Conservation (phyloP, 2,113 vertebrate species). For the Archilochus colubris region DNA sequence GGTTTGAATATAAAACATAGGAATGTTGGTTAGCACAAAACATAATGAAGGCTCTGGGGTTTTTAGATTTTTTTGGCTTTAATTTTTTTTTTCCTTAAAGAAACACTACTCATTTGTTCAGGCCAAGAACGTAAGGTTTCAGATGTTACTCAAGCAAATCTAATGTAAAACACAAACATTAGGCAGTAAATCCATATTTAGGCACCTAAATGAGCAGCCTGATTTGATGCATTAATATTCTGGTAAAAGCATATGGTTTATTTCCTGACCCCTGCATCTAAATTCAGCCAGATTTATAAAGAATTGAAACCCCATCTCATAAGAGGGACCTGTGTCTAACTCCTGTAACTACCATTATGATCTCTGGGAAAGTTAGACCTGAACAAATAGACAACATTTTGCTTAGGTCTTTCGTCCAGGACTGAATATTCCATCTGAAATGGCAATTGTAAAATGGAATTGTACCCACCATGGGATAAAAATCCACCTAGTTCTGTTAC, state of each 20-base stretch:
- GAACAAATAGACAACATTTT: neutral
- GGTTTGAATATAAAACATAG: constrained; percentile 64
- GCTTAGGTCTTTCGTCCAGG: neutral
- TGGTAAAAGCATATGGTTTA: constrained; percentile 10
- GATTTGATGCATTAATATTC: constrained; percentile 27
- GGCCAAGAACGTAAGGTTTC: constrained; percentile 46
- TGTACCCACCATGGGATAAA: neutral
- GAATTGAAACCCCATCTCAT: neutral
- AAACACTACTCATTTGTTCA: constrained; percentile 45
- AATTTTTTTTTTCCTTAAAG: constrained; percentile 57
- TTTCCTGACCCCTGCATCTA: neutral
- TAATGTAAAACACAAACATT: constrained; percentile 39
- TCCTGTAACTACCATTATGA: neutral
- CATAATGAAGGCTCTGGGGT: constrained; percentile 68
- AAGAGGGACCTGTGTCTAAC: neutral
- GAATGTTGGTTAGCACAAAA: constrained; percentile 67
- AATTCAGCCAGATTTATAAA: neutral
- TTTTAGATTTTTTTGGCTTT: constrained; percentile 54
- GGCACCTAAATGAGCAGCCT: constrained; percentile 32
- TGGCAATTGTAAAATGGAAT: neutral
- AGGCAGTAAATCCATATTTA: constrained; percentile 42
- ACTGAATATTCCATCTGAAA: neutral
- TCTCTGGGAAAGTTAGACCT: neutral
- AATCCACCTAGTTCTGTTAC: neutral
- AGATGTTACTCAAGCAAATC: constrained; percentile 40